Conservation (phyloP, 2,888 invertebrate genomes). For the Mythimna impura region DNA sequence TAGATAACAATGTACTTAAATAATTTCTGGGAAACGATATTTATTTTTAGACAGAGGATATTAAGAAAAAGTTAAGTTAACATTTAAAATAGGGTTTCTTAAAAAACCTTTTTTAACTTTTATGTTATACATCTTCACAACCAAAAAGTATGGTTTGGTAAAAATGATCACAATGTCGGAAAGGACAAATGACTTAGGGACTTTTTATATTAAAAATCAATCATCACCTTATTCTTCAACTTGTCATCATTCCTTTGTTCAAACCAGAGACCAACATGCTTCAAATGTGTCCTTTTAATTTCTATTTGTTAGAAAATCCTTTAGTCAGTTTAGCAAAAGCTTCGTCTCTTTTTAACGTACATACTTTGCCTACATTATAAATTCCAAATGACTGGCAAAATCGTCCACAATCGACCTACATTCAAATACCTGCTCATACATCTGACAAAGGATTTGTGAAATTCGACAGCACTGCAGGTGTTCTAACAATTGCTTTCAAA, state of each 20-base stretch:
- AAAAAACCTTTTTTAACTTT: no score
- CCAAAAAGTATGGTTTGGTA: no score
- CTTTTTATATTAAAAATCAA: no score
- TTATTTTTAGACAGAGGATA: no score
- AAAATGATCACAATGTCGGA: no score
- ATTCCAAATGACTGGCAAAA: neutral
- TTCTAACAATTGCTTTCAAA: conserved; percentile 30
- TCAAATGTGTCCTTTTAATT: neutral
- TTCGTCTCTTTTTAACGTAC: neutral
- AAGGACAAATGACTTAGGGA: no score
- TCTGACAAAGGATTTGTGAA: conserved; percentile 24
- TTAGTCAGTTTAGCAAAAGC: neutral
- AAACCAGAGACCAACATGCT: neutral
- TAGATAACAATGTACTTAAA: no score
- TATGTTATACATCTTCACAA: no score
- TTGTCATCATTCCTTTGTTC: neutral
- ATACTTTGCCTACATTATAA: neutral
- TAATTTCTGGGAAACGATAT: no score
- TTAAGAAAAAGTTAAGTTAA: no score
- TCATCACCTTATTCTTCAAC: no score
- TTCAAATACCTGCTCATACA: conserved; percentile 15
- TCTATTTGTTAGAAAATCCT: neutral
- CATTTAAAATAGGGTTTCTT: no score
- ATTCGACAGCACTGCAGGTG: conserved; percentile 30
- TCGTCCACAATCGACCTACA: neutral